Base-by-base conservation (phyloP, 2,888 invertebrate species). In the Mystacides longicornis region DNA sequence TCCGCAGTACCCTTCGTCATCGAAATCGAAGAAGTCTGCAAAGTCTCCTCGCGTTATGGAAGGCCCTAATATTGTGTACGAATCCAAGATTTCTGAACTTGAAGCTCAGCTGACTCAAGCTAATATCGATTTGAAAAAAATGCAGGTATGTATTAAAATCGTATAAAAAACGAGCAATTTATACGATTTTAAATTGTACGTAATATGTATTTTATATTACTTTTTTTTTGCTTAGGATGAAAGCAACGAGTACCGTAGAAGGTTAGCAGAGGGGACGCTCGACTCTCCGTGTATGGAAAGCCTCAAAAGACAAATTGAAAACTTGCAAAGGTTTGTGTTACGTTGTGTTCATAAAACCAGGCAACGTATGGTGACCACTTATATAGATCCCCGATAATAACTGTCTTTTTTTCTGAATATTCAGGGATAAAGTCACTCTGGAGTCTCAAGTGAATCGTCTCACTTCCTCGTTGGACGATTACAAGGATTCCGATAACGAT, bases 51-150 rank as follows among this genome's bases (percentile, higher is more conserved):
- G 68, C 3, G 77, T 75, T 48, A 70, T 87, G 11, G 87, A 87
- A 65, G 88, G 88, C 0, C 89, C 90, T 0, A 85, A 82, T 62
- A 89, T 90, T 56, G 85, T 91, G 20, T 89, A 87, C 66, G 91
- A 91, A 68, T 90, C 91, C 0, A 80, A 88, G 59, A 90, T 91
- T 52, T 86, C 89, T 2, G 91, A 92, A 65, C 68, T 92, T 55
- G 91, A 92, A 66, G 91, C 91, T 0, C 90, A 91, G 64, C 70
- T 91, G 46, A 84, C 87, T 5, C 90, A 91, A 67, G 71, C 86
- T 0, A 85, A 80, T 66, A 86, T 91, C 53, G 89, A 89, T 64
- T 69, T 90, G 27, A 83, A 84, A 65, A 87, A 89, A 66, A 70
- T 85, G 1, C 83, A 84, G 64, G 86, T 76, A 67, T 19, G n/a